Evolutionary conservation across 2,113 vertebrate genomes (phyloP), one percentile per base, ranked within the genome.

Genomic region (Podarcis muralis): DNA sequence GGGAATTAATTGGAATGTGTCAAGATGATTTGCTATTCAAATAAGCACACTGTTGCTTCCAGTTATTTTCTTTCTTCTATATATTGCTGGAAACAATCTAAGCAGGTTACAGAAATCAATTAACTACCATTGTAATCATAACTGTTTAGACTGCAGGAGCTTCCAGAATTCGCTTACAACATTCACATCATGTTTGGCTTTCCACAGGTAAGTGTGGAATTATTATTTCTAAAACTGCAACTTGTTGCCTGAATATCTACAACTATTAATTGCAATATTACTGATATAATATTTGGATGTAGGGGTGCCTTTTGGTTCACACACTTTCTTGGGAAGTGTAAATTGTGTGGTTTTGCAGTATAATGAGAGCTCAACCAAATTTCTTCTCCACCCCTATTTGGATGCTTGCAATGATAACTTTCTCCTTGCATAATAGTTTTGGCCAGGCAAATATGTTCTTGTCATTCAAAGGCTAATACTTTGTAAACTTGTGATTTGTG

Each of bases 1-100:
- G 62, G 59, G 53, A 59, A 59, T 87, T 59, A 87, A 87, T 35
- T 81, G 66, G 78, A 87, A 81, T n/a, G 16, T 57, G 7, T n/a
- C 22, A 35, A 72, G 27, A 37, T 81, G 30, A 71, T 81, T 59
- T 37, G 32, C 68, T n/a, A 81, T 81, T 32, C 66, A 80, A 32
- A 22, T 53, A 27, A 32, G 65, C 13, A 35, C 32, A 43, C 9
- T 57, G 23, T 25, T 87, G 30, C 43, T 69, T 71, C 37, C 25
- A 62, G n/a, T 65, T 11, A 27, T 16, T 59, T 40, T 37, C 22
- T 40, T 27, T 62, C 57, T 84, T 20, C 11, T 71, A 11, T 83
- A 48, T 79, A 18, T 80, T 16, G 40, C 1, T 53, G 57, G 6
- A 72, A 37, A 6, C 43, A 13, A 57, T 22, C 15, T 11, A 22